These are phyloP conservation scores for Drosophila trichaetosa DNA, from an alignment of 2,888 invertebrate genomes.

Conservation along the genomic window DNA sequence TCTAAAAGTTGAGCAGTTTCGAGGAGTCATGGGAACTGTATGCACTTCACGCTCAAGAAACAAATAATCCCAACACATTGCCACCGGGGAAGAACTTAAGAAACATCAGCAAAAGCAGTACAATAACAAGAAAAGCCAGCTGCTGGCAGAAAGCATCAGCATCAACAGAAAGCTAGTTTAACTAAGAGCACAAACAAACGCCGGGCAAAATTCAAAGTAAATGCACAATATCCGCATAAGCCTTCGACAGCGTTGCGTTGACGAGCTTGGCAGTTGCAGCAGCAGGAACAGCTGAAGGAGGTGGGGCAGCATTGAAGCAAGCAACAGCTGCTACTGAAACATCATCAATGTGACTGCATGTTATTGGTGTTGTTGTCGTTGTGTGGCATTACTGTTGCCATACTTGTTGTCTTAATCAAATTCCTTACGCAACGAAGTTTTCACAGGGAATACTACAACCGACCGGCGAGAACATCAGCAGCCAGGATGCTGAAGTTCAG, in stretches of 20 bases:
- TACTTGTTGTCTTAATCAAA: constrained; percentile 76
- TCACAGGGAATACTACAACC: constrained; percentile 67
- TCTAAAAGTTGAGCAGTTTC: background rate
- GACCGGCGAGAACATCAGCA: constrained; percentile 46
- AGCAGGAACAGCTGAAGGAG: constrained; percentile 14
- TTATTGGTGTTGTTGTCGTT: constrained; percentile 23
- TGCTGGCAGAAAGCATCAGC: constrained; percentile 52
- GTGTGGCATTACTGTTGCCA: constrained; percentile 43
- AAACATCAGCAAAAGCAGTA: constrained; percentile 29
- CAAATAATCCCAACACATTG: constrained; percentile 51
- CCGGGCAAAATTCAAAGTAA: constrained; percentile 61
- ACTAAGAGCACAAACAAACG: constrained; percentile 73
- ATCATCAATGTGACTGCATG: constrained; percentile 57
- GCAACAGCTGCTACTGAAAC: constrained; percentile 61
- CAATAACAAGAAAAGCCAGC: constrained; percentile 43
- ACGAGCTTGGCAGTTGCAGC: constrained; percentile 38
- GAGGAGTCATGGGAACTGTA: constrained; percentile 13
- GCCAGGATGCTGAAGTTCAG: constrained; percentile 75
- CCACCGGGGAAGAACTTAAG: constrained; percentile 46
- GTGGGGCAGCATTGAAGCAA: constrained; percentile 25
- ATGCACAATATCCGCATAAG: constrained; percentile 77
- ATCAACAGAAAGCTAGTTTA: constrained; percentile 74
- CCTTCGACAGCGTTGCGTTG: constrained; percentile 72
- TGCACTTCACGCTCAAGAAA: constrained; percentile 37
- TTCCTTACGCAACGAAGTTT: constrained; percentile 75